Evolutionary conservation across 1,140 invertebrate genomes (phyloP).

Genomic region (Cyclina sinensis): DNA sequence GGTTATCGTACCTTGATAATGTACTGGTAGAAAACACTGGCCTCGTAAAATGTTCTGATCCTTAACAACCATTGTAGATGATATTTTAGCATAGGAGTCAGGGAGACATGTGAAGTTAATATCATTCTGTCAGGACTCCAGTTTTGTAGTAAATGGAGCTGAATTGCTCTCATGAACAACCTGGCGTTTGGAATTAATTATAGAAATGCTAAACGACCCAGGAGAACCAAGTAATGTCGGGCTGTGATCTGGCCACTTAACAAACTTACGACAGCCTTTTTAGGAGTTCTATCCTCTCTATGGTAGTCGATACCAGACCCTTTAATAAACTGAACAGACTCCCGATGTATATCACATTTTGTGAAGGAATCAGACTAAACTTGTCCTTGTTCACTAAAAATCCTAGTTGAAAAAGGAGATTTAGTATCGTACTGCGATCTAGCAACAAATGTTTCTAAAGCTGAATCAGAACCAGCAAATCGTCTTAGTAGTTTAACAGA

Average conservation of each 20-base stretch:
- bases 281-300: slow-evolving; percentile 26
- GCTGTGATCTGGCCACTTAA: not conserved
- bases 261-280: not conserved
- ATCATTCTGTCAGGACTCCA: too few relatives aligned
- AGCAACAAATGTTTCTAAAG: not conserved
- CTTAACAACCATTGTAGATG: slow-evolving; percentile 8
- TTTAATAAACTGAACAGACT: not conserved
- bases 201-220: too few relatives aligned
- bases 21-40: slow-evolving; percentile 5
- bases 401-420: slow-evolving; percentile 40
- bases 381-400: slow-evolving; percentile 29
- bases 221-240: not conserved
- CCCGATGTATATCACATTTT: slow-evolving; percentile 28
- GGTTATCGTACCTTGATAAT: not conserved
- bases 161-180: too few relatives aligned
- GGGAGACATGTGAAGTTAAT: too few relatives aligned
- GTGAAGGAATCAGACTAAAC: not conserved
- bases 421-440: not conserved
- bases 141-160: too few relatives aligned
- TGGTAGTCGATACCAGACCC: not conserved
- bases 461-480: slow-evolving; percentile 18
- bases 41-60: slow-evolving; percentile 46
- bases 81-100: too few relatives aligned
- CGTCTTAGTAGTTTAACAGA: slow-evolving; percentile 42
- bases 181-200: too few relatives aligned